Evolutionary conservation across 2,113 vertebrate genomes (phyloP), one percentile per base, ranked within the genome.

Genomic region (Puntigrus tetrazona): DNA sequence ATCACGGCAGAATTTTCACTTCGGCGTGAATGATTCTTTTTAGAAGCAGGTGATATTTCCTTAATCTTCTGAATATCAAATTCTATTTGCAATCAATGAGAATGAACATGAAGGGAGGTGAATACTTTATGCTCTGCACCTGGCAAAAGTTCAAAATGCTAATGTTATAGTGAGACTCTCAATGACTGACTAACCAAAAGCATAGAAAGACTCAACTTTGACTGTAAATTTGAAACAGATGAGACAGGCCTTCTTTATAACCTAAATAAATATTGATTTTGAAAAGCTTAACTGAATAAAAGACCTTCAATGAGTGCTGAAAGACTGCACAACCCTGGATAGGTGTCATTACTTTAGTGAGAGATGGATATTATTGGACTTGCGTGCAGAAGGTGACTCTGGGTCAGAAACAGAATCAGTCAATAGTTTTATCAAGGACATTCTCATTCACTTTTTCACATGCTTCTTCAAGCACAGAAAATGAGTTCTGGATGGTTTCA

Each of bases 231-330:
- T 79, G 25, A 79, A 63, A 63, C 57, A 45, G 57, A 79, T 34
- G 25, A 22, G 59, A 80, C 36, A 3, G 8, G 61, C 25, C 27
- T 34, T 81, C 27, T 27, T 67, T 34, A 45, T 50, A 34, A 47
- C 9, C 27, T 47, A 29, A 50, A 50, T 67, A 50, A 67, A 47
- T 63, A 79, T 67, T 67, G 78, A 81, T 67, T 81, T 67, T 67
- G 78, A 81, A 45, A 67, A 22, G 27, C 78, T 29, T 79, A 67
- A 81, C 25, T 47, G 38, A 81, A 81, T 67, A 10, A 67, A 81
- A 50, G 18, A 34, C 38, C 27, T 29, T 67, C 61, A 67, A 27
- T 41, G 34, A 78, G 55, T 43, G 29, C 41, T 47, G 25, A 67
- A 67, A 80, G 78, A 31, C 38, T 80, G 27, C 41, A 22, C 59